A percentile compares a stretch with the other conserved stretches of the same genome.
phyloP scores from a whole-genome alignment of 2,113 vertebrate species.

The Lamprotornis superbus region DNA sequence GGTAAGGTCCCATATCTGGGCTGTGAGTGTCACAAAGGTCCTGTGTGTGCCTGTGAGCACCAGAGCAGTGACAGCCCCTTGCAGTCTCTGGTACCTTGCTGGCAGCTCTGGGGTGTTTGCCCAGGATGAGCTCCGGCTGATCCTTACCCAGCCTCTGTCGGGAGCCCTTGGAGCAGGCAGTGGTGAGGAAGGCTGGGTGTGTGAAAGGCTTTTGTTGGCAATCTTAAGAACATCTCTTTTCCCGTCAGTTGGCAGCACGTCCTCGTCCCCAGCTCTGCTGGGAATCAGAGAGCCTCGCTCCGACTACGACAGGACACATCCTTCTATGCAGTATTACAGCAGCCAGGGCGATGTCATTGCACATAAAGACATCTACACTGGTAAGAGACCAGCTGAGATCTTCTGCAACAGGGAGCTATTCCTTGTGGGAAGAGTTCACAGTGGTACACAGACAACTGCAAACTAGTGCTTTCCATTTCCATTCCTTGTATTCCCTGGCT shows the following conservation, averaged over 20 bases:
- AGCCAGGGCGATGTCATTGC: slow-evolving; percentile 87
- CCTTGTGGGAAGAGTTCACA: not conserved
- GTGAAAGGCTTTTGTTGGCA: not conserved
- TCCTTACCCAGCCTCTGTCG: not conserved
- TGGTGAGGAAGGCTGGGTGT: not conserved
- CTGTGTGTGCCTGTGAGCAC: not conserved
- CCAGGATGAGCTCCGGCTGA: rapidly evolving
- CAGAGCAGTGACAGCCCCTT: not conserved
- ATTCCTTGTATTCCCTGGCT: not conserved
- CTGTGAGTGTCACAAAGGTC: not conserved
- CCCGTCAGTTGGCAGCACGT: slow-evolving; percentile 88
- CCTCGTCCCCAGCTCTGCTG: slow-evolving; percentile 92
- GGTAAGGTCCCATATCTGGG: not conserved
- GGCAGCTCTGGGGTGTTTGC: not conserved
- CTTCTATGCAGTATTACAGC: slow-evolving; percentile 97
- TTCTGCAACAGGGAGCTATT: not conserved
- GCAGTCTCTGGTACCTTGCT: not conserved
- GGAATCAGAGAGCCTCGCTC: slow-evolving; percentile 91
- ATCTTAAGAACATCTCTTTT: not conserved
- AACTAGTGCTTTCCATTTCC: not conserved
- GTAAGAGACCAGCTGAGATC: slow-evolving; percentile 70
- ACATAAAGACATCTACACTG: slow-evolving; percentile 90
- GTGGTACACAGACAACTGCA: rapidly evolving
- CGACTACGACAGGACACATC: slow-evolving; percentile 88
- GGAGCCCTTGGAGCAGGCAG: not conserved